Conservation (phyloP, 2,113 vertebrate genomes). For the Alosa alosa region DNA sequence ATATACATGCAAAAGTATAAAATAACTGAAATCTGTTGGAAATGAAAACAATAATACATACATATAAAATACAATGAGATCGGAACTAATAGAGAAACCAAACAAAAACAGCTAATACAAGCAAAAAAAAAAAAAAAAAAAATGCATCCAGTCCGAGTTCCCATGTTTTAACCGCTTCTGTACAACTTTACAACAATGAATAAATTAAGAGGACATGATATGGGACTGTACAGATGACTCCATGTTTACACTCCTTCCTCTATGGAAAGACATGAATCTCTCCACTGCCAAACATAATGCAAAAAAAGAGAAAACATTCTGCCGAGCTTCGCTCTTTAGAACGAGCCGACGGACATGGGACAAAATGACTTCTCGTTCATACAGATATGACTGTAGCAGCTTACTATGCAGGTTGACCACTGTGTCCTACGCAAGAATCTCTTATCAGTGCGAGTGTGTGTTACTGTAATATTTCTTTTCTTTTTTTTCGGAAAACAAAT, state of each 20-base stretch:
- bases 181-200: conserved; percentile 85
- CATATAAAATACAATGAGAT: conserved; percentile 66
- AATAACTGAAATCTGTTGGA: conserved; percentile 49
- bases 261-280: conserved; percentile 28
- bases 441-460: conserved; percentile 37
- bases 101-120: not conserved
- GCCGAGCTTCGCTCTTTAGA: conserved; percentile 25
- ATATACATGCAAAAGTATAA: conserved; percentile 88
- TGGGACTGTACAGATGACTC: conserved; percentile 67
- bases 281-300: conserved; percentile 14
- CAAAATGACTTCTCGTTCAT: conserved; percentile 22
- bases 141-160: conserved; percentile 75
- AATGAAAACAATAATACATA: conserved; percentile 60
- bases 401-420: conserved; percentile 9
- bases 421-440: conserved; percentile 5
- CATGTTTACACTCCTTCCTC: conserved; percentile 35
- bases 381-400: conserved; percentile 8
- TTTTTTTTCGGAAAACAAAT: not conserved
- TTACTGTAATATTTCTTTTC: not conserved
- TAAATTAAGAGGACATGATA: conserved; percentile 67
- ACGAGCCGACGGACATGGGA: conserved; percentile 19
- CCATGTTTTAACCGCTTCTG: conserved; percentile 70
- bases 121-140: conserved; percentile 25
- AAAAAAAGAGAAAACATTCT: conserved; percentile 17
- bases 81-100: conserved; percentile 68